These are phyloP conservation scores for Portevinia maculata DNA, from an alignment of 2,888 invertebrate species.

Conservation along the genomic window DNA sequence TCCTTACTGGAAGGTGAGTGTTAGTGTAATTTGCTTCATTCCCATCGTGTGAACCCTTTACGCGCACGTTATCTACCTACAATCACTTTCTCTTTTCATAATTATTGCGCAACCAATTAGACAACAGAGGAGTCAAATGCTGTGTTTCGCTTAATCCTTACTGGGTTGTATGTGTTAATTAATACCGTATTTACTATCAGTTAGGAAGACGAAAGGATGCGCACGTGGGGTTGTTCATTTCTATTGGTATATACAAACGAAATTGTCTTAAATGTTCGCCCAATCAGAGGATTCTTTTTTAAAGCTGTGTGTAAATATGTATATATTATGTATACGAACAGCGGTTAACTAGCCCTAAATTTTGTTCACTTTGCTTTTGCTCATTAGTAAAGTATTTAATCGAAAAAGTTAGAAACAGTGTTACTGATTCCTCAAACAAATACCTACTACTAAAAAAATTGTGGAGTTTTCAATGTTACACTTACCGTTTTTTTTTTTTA, in stretches of 20 bases:
- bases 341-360: too few relatives aligned
- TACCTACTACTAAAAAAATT: too few relatives aligned
- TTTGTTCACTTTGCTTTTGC: too few relatives aligned
- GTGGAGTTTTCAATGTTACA: too few relatives aligned
- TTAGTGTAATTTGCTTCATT: not conserved
- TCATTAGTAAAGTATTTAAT: too few relatives aligned
- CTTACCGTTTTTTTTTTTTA: too few relatives aligned
- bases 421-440: too few relatives aligned
- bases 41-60: slow-evolving; percentile 12
- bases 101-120: slow-evolving; percentile 61
- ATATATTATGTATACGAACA: too few relatives aligned
- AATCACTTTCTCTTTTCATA: slow-evolving; percentile 1
- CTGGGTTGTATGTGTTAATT: slow-evolving; percentile 47
- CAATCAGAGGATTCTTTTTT: slow-evolving; percentile 39
- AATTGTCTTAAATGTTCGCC: slow-evolving; percentile 54
- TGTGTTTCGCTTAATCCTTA: slow-evolving; percentile 11
- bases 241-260: not conserved
- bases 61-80: not conserved
- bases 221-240: slow-evolving; percentile 35
- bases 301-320: too few relatives aligned
- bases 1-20: not conserved
- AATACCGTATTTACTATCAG: slow-evolving; percentile 9
- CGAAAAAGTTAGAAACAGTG: too few relatives aligned
- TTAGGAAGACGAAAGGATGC: slow-evolving; percentile 16
- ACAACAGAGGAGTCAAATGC: slow-evolving; percentile 42